Evolutionary conservation across 2,797 vertebrate genomes (phyloP), one percentile per base, ranked within the genome.

Genomic region (Siniperca scherzeri): DNA sequence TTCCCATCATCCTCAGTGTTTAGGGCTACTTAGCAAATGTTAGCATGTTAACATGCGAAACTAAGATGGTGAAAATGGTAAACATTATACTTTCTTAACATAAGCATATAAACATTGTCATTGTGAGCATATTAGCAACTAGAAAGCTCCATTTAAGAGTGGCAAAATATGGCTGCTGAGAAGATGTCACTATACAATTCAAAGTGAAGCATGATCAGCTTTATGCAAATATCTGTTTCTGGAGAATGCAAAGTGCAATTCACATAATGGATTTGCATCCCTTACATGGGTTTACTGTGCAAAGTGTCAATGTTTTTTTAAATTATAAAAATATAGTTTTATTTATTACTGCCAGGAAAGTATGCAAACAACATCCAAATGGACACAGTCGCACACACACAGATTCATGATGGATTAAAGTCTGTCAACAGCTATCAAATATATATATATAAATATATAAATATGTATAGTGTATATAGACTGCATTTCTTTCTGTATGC

Each of bases 401-500:
- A 60, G 50, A 80, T 75, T 78, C 61, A 81, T 69, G 80, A 87
- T 84, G 77, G 80, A 88, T 81, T 89, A 44, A 86, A 89, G 78
- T 76, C 44, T 82, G 77, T 70, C 82, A 67, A 76, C 57, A 72
- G 78, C 82, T 74, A 81, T 81, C 71, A 74, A 11, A 27, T 30
- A 30, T 85, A 87, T 87, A 87, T 83, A 56, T 30, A 30, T 30
- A 81, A 80, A 69, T 66, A 82, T 79, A 66, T 86, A 85, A 82
- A 73, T 74, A 90, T 74, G 90, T 69, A 77, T 64, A 84, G 50
- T 85, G 79, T 85, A 87, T 87, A 87, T 83, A 56, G 57, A 52
- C 71, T 83, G 87, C 77, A 83, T 89, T 82, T 90, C 91, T 88
- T 85, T 83, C 77, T 84, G 75, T 57, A 71, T 74, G 79, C 83